Evolutionary conservation across 1,140 invertebrate genomes (phyloP), one percentile per base, ranked within the genome.

Genomic region (Drosophila seguyi): DNA sequence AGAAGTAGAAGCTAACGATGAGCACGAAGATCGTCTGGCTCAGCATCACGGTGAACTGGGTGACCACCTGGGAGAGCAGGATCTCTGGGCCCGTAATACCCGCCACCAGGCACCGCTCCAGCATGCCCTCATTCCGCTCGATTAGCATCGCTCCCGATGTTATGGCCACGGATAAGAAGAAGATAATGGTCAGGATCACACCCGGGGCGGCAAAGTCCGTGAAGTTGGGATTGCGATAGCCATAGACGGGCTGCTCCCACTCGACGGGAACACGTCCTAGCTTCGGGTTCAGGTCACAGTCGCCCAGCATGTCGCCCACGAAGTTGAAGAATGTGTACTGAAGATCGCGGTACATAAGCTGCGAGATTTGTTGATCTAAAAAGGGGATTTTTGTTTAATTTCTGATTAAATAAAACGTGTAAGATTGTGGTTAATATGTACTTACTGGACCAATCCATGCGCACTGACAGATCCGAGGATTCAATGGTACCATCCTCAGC

Each of bases 131-230:
- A 74, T 97, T 96, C 73, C 97, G 95, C 92, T 99, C 98, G 38
- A 98, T 95, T 67, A 99, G 95, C 94, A 99, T 96, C 0, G 97
- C 95, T 1, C 97, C 96, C 0, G 98, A 98, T 6, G 98, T 99
- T 50, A 99, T 93, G 36, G 98, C 98, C 2, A 98, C 97, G 1
- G 98, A 97, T 91, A 99, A 95, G 93, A 99, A 98, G 94, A 98
- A 99, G 7, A 98, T 97, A 48, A 99, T 98, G 38, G 97, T 98
- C 72, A 99, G 93, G 79, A 99, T 98, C 45, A 99, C 95, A 72
- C 98, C 98, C 20, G 98, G 98, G 6, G 98, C 98, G 79, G 98
- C 98, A 91, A 99, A 99, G 91, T 99, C 97, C 1, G 97, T 98
- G 88, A 99, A 98, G 79, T 97, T 97, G 1, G 97, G 97, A 68